Evolutionary conservation across 2,888 invertebrate genomes (phyloP).

Genomic region (Pseudolycoriella hygida): DNA sequence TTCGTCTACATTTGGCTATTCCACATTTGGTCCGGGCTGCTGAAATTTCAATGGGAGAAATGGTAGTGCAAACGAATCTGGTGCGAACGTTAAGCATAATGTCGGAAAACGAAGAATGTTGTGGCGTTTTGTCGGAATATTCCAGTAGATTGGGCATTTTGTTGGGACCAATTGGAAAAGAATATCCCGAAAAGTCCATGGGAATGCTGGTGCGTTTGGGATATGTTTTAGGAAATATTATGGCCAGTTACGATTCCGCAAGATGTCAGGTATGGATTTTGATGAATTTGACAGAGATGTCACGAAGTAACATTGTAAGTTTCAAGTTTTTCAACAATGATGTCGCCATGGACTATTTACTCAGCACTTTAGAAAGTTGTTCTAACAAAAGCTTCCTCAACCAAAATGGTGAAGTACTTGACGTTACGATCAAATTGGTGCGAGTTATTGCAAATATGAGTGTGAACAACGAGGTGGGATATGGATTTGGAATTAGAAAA

Average conservation of each 20-base stretch:
- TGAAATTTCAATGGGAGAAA: constrained; percentile 48
- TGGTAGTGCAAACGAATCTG: constrained; percentile 60
- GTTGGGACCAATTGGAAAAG: constrained; percentile 21
- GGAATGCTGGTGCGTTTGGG: constrained; percentile 39
- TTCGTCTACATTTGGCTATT: constrained; percentile 33
- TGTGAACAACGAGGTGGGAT: constrained; percentile 58
- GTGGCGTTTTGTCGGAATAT: constrained; percentile 42
- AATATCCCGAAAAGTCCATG: constrained; percentile 20
- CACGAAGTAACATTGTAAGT: too few species aligned
- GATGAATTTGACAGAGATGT: too few species aligned
- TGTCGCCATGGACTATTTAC: constrained; percentile 34
- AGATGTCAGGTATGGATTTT: constrained; percentile 40
- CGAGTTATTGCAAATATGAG: constrained; percentile 75
- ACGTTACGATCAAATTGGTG: constrained; percentile 32
- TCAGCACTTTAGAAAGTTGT: constrained; percentile 33
- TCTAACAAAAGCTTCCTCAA: constrained; percentile 30
- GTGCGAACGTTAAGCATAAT: constrained; percentile 59
- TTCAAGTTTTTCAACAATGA: constrained; percentile 37
- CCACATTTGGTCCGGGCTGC: constrained; percentile 51
- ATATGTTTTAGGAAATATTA: constrained; percentile 71
- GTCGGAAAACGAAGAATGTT: constrained; percentile 58
- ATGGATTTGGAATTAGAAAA: constrained; percentile 34
- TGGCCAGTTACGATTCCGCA: constrained; percentile 57
- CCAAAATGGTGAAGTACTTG: constrained; percentile 28
- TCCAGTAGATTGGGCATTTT: constrained; percentile 26